A percentile compares a stretch with the other conserved stretches of the same genome.
Evolutionary conservation across 2,797 vertebrate genomes (phyloP).

Genomic region (Chromobotia macracanthus): DNA sequence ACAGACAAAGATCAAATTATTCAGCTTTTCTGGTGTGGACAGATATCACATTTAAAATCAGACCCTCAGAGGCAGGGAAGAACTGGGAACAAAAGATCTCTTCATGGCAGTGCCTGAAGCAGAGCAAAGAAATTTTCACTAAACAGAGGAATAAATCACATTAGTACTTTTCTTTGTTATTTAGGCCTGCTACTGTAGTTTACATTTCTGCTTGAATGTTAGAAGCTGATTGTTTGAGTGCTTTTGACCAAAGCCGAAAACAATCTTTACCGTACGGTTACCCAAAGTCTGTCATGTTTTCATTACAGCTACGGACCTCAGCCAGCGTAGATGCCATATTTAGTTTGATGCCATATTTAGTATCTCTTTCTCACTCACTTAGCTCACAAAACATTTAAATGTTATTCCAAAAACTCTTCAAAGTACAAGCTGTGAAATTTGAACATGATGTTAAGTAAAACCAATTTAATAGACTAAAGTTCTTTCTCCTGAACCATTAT

Average conservation of each 20-base stretch:
- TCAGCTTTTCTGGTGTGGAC: conserved; percentile 26
- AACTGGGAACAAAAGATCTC: conserved; percentile 43
- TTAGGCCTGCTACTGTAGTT: conserved; percentile 49
- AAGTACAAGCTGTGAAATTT: too few relatives aligned
- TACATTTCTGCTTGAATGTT: conserved; percentile 54
- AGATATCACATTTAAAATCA: conserved; percentile 37
- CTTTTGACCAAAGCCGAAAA: conserved; percentile 60
- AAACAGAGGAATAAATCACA: conserved; percentile 46
- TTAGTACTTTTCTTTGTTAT: conserved; percentile 27
- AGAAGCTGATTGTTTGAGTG: conserved; percentile 63
- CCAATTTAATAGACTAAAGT: too few relatives aligned
- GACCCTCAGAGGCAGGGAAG: conserved; percentile 23
- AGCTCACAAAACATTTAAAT: too few relatives aligned
- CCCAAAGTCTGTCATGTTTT: background rate
- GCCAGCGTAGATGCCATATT: background rate
- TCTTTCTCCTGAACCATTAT: too few relatives aligned
- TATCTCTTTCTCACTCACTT: too few relatives aligned
- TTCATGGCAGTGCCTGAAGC: conserved; percentile 38
- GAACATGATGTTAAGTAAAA: too few relatives aligned
- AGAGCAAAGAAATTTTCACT: conserved; percentile 19
- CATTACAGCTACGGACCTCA: background rate
- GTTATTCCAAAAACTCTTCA: too few relatives aligned
- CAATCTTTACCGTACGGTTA: background rate
- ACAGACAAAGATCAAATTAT: conserved; percentile 52
- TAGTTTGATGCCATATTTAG: too few relatives aligned